phyloP scores from a whole-genome alignment of 2,113 vertebrate species.

The Empidonax traillii region DNA sequence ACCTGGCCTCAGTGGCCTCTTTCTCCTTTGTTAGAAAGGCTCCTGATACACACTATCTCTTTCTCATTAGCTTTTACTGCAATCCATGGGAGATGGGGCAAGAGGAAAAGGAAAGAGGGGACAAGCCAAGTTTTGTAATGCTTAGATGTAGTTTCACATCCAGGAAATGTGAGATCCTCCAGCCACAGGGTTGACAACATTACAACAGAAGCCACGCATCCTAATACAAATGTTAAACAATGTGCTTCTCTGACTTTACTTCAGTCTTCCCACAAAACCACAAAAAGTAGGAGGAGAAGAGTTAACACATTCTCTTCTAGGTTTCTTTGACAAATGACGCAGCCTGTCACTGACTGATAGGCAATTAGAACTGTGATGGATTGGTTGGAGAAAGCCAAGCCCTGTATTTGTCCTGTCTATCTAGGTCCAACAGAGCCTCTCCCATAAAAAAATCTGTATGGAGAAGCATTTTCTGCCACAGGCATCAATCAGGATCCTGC shows the following conservation, averaged over 20 bases:
- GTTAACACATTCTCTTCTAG: background rate
- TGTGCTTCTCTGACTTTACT: background rate
- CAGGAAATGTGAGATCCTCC: conserved; percentile 2
- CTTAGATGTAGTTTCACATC: conserved; percentile 18
- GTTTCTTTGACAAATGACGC: background rate
- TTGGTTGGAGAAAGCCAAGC: background rate
- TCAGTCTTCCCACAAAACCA: conserved; percentile 53
- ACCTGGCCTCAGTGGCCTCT: background rate
- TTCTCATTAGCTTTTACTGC: background rate
- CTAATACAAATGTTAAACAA: conserved; percentile 12
- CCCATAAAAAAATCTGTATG: background rate
- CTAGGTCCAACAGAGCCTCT: background rate
- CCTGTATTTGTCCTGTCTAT: background rate
- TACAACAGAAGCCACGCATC: background rate
- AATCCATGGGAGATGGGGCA: background rate
- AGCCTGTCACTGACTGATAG: background rate
- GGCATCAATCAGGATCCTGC: background rate
- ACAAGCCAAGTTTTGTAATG: background rate
- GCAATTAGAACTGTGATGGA: background rate
- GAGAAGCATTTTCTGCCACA: background rate
- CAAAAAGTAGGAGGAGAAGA: conserved; percentile 8
- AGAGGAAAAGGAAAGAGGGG: background rate
- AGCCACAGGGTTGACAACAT: background rate
- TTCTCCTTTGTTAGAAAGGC: background rate
- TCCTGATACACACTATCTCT: fast-evolving